Evolutionary conservation across 2,113 vertebrate species (phyloP).

Genomic region (Trochalopteron elliotii): DNA sequence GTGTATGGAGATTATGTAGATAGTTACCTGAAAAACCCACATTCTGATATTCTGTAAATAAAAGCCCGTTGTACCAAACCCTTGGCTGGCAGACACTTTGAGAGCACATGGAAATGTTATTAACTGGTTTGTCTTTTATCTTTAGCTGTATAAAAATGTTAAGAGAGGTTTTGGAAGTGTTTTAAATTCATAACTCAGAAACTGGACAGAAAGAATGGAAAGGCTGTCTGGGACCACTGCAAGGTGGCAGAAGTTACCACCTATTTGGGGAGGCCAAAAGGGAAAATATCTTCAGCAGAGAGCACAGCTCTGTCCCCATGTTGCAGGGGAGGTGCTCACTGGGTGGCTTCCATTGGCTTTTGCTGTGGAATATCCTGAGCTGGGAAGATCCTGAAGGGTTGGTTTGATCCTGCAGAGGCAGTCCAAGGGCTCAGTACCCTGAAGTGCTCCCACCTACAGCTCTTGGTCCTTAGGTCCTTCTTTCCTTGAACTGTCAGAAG

Average conservation of each 20-base stretch:
- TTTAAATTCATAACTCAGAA: background rate
- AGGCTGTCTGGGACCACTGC: background rate
- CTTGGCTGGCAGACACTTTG: background rate
- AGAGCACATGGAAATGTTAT: background rate
- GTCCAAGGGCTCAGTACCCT: background rate
- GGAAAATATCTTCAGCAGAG: background rate
- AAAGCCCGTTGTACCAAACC: background rate
- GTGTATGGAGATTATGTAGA: background rate
- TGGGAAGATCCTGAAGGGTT: background rate
- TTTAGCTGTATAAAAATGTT: background rate
- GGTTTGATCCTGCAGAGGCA: background rate
- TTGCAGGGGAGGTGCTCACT: rapidly evolving
- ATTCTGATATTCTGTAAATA: background rate
- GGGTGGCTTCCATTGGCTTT: rapidly evolving
- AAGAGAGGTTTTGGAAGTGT: background rate
- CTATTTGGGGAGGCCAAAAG: background rate
- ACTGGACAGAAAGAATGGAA: background rate
- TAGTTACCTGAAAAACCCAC: background rate
- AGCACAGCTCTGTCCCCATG: background rate
- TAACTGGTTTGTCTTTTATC: background rate
- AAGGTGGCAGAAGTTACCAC: background rate
- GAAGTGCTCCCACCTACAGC: background rate
- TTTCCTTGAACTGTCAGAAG: background rate
- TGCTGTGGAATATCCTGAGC: background rate
- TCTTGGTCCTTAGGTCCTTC: background rate